Evolutionary conservation across 2,888 invertebrate species (phyloP), one percentile per base, ranked within the genome.

Genomic region (Molorchus minor): DNA sequence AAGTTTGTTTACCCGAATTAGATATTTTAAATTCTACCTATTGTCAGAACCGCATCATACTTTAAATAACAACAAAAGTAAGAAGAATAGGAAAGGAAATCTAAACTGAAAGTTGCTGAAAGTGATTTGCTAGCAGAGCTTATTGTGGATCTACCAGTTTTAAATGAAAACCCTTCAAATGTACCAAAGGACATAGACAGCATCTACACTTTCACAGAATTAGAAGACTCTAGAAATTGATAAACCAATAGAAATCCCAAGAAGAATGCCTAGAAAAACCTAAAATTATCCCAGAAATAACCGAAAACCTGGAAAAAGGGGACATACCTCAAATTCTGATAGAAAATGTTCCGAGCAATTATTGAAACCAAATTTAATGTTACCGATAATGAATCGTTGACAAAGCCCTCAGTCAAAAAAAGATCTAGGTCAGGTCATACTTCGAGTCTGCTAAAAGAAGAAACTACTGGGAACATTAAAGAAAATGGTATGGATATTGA

Each of bases 181-280:
- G 61, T 51, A 52, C 47, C 45, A 10, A 57, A 53, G 21, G 65
- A 65, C 40, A 57, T 63, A 21, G 65, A 65, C 35, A 58, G 56
- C 20, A 61, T 65, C 17, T 65, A 65, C 25, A 58, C 60, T 10
- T 65, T 65, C 36, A 58, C 61, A n/a, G 65, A 65, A 36, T 58
- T 56, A 2, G 65, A 65, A 47, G 65, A 65, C 44, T n/a, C 38
- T 61, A 7, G 62, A 65, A 41, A 47, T 61, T n/a, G 62, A 65
- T 20, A 58, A 56, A 21, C 62, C 65, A 1, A 29, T 62, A 40
- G 65, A 65, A 35, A 46, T 58, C 20, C 62, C 61, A 10, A 47
- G 38, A 13, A 57, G 61, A 20, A 29, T 57, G 15, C 21, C 55
- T 5, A 59, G 55, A 45, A 60, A 45, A 52, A 40, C 21, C 51